A percentile compares a stretch with the other conserved stretches of the same genome.
These are phyloP conservation scores for Melanotaenia maccullochi DNA, from an alignment of 2,797 vertebrate species.

Conservation along the genomic window DNA sequence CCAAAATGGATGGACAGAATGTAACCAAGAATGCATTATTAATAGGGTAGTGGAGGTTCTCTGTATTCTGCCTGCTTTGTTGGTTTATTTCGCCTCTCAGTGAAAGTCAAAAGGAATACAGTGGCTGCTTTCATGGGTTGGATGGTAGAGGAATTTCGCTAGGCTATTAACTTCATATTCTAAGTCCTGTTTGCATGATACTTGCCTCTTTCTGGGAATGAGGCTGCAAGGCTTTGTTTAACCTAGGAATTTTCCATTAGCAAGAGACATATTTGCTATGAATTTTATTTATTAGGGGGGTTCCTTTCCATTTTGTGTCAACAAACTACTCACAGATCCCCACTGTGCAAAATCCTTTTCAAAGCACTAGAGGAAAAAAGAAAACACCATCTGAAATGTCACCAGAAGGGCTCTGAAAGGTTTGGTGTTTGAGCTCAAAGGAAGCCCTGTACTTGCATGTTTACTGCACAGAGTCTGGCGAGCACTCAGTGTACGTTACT, in stretches of 20 bases:
- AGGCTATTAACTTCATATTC: conserved; percentile 33
- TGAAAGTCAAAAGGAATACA: conserved; percentile 39
- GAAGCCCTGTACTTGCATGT: conserved; percentile 78
- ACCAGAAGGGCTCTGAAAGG: conserved; percentile 71
- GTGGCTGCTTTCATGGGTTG: conserved; percentile 47
- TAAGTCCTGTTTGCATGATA: conserved; percentile 35
- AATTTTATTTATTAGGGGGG: too few species aligned
- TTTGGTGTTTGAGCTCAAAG: conserved; percentile 80
- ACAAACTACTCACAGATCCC: conserved; percentile 60
- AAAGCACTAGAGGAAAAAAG: conserved; percentile 30
- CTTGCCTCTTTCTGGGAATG: conserved; percentile 25
- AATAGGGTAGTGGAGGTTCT: conserved; percentile 49
- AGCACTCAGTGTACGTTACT: conserved; percentile 56
- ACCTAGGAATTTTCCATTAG: conserved; percentile 38
- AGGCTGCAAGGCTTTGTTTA: conserved; percentile 30
- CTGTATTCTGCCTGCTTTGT: conserved; percentile 43
- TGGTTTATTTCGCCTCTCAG: conserved; percentile 40
- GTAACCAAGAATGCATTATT: conserved; percentile 70
- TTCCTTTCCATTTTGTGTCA: conserved; percentile 65
- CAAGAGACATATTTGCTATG: neutral
- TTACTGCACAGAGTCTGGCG: conserved; percentile 52
- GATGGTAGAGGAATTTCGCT: conserved; percentile 23
- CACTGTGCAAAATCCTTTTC: conserved; percentile 64
- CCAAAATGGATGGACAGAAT: conserved; percentile 56
- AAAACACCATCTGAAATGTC: conserved; percentile 56